Evolutionary conservation across 2,113 vertebrate species (phyloP).

Genomic region (Siniperca chuatsi): DNA sequence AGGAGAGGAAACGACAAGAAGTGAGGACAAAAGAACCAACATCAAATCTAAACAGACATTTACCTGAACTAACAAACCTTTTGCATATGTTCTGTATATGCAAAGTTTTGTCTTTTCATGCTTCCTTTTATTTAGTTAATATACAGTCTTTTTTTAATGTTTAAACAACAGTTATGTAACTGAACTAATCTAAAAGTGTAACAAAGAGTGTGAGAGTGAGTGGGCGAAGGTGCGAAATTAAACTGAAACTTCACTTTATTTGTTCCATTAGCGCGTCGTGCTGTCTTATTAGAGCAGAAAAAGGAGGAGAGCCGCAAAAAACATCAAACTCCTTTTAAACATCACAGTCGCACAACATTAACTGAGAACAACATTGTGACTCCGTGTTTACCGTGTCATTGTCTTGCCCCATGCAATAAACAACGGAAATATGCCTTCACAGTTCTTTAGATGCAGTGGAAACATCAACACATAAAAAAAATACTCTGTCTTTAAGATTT

Average conservation of each 20-base stretch:
- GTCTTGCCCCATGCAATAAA: background rate
- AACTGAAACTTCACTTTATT: conserved; percentile 7
- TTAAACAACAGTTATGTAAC: conserved; percentile 6
- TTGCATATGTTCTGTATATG: too few relatives aligned
- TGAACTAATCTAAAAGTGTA: background rate
- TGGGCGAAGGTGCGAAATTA: conserved; percentile 38
- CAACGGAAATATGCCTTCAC: background rate
- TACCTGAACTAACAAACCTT: too few relatives aligned
- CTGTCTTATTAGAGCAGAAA: conserved; percentile 3
- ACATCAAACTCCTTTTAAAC: background rate
- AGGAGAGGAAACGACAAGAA: background rate
- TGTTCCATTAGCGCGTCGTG: conserved; percentile 11
- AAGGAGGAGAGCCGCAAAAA: background rate
- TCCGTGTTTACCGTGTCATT: background rate
- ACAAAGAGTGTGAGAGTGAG: conserved; percentile 29
- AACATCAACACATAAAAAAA: too few relatives aligned
- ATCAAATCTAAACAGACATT: background rate
- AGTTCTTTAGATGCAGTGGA: too few relatives aligned
- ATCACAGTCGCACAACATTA: background rate
- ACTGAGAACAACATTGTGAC: background rate
- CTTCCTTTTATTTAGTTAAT: too few relatives aligned
- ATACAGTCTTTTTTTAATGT: background rate
- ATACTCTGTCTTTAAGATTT: too few relatives aligned
- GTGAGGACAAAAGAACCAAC: background rate
- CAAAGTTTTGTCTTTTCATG: too few relatives aligned